These are phyloP conservation scores for Lepidurus couesii DNA, from an alignment of 1,140 invertebrate genomes.

Conservation along the genomic window DNA sequence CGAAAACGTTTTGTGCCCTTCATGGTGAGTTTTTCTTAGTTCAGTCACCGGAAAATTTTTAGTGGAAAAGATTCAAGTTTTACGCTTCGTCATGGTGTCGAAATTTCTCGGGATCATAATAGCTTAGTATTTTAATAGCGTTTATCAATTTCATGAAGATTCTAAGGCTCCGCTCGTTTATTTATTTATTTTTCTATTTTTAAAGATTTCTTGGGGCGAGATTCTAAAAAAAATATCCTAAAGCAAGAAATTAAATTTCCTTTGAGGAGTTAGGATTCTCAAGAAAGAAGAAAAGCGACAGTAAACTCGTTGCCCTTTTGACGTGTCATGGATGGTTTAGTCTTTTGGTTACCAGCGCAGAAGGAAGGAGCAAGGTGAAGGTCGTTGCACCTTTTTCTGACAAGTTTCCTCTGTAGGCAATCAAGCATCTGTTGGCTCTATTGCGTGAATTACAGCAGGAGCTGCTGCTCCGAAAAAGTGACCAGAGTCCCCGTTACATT, in stretches of 20 bases:
- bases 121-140: neutral
- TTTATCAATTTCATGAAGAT: neutral
- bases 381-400: conserved; percentile 11
- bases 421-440: conserved; percentile 4
- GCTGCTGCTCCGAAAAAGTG: neutral
- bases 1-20: neutral
- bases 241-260: neutral
- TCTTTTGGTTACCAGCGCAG: neutral
- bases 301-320: neutral
- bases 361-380: conserved; percentile 20
- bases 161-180: neutral
- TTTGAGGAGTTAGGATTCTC: neutral
- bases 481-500: neutral
- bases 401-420: neutral
- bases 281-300: neutral
- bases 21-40: neutral
- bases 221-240: neutral
- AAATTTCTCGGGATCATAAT: no score
- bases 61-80: neutral
- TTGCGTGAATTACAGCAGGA: neutral
- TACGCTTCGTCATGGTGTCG: neutral
- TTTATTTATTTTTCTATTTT: neutral
- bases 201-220: neutral
- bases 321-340: neutral
- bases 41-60: neutral